A percentile compares a stretch with the other conserved stretches of the same genome.
Conservation (phyloP, 2,888 invertebrate genomes). For the Blastobasis adustella region DNA sequence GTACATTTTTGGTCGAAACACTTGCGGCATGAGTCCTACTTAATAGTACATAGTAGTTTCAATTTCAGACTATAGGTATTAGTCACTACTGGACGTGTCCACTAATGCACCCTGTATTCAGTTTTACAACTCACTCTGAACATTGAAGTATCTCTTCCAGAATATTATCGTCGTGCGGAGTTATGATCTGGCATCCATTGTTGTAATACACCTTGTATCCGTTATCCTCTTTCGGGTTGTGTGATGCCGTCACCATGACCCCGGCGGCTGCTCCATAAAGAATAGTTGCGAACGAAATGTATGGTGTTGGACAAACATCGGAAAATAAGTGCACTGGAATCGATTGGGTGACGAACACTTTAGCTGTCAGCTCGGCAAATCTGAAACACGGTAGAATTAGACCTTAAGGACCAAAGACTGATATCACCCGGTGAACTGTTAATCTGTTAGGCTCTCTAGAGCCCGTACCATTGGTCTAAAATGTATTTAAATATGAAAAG, state of each 20-base stretch:
- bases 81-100: too few species aligned
- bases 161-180: conserved; percentile 93
- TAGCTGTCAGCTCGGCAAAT: conserved; percentile 91
- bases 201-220: conserved; percentile 98
- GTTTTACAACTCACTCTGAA: conserved; percentile 79
- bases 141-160: conserved; percentile 84
- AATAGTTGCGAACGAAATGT: conserved; percentile 90
- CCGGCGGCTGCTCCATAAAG: conserved; percentile 86
- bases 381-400: conserved; percentile 54
- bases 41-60: too few species aligned
- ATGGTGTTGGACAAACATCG: conserved; percentile 91
- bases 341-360: conserved; percentile 84
- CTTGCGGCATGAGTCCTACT: too few species aligned
- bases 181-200: conserved; percentile 95
- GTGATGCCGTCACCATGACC: conserved; percentile 96
- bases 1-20: too few species aligned
- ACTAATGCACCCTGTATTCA: too few species aligned
- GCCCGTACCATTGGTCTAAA: too few species aligned
- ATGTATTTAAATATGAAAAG: too few species aligned
- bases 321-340: conserved; percentile 89
- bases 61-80: too few species aligned
- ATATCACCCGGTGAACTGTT: too few species aligned
- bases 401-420: not conserved
- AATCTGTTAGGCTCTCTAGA: too few species aligned
- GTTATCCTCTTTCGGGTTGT: conserved; percentile 96